Conservation (phyloP, 2,113 vertebrate species). For the Recurvirostra avosetta region DNA sequence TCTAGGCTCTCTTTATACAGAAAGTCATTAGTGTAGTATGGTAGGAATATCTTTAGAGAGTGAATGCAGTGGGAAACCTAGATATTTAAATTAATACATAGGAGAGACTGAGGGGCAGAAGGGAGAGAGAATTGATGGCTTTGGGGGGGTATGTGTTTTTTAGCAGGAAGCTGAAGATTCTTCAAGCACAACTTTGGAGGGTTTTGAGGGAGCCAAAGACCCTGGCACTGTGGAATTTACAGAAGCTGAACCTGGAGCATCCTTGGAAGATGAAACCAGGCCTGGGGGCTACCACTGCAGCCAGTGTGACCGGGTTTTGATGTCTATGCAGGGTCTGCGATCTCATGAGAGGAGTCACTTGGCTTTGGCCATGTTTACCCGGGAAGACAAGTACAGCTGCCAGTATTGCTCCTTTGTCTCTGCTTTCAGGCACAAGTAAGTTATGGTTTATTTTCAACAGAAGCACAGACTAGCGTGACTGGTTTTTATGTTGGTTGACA, state of each 20-base stretch:
- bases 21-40: background rate
- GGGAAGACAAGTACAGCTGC: slow-evolving; percentile 98
- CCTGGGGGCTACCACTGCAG: slow-evolving; percentile 88
- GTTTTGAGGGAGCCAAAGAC: slow-evolving; percentile 65
- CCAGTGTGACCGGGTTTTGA: slow-evolving; percentile 95
- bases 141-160: slow-evolving; percentile 73
- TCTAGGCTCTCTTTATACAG: background rate
- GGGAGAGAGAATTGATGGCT: slow-evolving; percentile 41
- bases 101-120: slow-evolving; percentile 48
- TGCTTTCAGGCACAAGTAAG: slow-evolving; percentile 99
- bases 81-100: background rate
- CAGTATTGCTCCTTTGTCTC: slow-evolving; percentile 98
- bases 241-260: slow-evolving; percentile 77
- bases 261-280: slow-evolving; percentile 81
- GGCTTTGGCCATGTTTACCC: slow-evolving; percentile 88
- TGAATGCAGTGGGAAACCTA: background rate
- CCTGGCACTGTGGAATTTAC: slow-evolving; percentile 71
- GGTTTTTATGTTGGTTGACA: background rate
- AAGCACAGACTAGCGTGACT: background rate
- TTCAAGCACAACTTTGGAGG: slow-evolving; percentile 66
- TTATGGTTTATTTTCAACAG: background rate
- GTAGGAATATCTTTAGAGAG: background rate
- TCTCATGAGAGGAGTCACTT: slow-evolving; percentile 98
- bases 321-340: slow-evolving; percentile 98
- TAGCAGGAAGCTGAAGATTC: slow-evolving; percentile 74